Conservation (phyloP, 92 coral and sea anemone genomes). For the Porites evermanni region DNA sequence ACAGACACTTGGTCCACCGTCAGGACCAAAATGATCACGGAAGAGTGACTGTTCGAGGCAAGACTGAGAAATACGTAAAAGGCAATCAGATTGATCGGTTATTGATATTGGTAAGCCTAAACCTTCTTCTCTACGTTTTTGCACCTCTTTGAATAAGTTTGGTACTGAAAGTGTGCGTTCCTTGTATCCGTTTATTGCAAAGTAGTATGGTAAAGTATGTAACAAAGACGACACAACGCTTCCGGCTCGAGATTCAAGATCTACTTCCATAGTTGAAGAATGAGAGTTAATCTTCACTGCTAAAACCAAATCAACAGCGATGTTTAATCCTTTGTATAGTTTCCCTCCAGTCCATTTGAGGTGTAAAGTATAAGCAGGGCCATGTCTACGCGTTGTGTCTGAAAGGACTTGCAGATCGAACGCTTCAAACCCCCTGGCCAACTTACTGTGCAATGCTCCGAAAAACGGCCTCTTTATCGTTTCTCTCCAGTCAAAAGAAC, state of each 20-base stretch:
- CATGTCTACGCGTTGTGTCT: too few species aligned
- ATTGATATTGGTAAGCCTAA: too few species aligned
- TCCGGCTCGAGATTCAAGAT: background rate
- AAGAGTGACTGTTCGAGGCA: slow-evolving; percentile 15
- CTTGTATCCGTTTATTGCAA: slow-evolving; percentile 3
- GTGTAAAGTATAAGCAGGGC: too few species aligned
- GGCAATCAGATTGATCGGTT: background rate
- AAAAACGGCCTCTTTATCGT: too few species aligned
- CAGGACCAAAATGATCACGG: background rate
- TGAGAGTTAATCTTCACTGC: slow-evolving; percentile 38
- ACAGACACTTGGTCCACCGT: slow-evolving; percentile 13
- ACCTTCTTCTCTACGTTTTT: too few species aligned
- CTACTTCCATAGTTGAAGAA: background rate
- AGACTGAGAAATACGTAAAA: slow-evolving; percentile 10
- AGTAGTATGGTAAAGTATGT: background rate
- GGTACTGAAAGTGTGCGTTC: background rate
- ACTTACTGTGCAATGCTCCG: too few species aligned
- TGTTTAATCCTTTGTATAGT: background rate
- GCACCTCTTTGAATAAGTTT: background rate
- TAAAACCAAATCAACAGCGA: slow-evolving; percentile 35
- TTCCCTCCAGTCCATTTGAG: too few species aligned
- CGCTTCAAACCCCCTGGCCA: too few species aligned
- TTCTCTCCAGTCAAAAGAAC: too few species aligned
- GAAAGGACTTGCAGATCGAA: too few species aligned
- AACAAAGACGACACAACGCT: background rate